Evolutionary conservation across 2,888 invertebrate genomes (phyloP).

Genomic region (Philereme transversata): DNA sequence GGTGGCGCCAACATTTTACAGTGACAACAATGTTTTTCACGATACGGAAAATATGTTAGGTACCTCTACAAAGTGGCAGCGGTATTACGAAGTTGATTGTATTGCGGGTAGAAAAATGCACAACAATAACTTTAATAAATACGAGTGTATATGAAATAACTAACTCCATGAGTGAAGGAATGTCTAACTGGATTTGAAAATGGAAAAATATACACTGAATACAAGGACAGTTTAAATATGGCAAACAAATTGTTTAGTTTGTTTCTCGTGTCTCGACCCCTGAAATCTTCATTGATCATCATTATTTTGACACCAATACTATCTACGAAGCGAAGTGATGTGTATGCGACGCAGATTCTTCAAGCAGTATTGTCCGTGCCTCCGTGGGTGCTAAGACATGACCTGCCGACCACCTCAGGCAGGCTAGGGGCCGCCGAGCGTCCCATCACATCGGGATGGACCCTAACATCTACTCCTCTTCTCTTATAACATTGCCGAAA

Average conservation of each 20-base stretch:
- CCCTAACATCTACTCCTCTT: constrained; percentile 57
- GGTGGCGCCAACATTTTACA: constrained; percentile 55
- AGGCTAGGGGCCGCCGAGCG: constrained; percentile 45
- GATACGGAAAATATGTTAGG: constrained; percentile 16
- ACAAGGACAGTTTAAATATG: no score
- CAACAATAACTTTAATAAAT: not conserved
- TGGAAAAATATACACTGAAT: constrained; percentile 2
- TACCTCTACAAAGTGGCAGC: constrained; percentile 6
- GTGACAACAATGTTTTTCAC: constrained; percentile 24
- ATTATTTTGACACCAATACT: constrained; percentile 77
- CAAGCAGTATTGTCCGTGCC: constrained; percentile 54
- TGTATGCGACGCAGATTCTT: constrained; percentile 41
- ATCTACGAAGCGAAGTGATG: constrained; percentile 58
- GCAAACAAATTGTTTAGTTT: no score
- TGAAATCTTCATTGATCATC: constrained; percentile 62
- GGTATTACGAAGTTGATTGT: not conserved
- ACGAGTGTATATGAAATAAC: no score
- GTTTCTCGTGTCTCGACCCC: constrained; percentile 46
- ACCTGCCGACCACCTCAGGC: constrained; percentile 50
- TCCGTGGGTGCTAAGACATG: constrained; percentile 55
- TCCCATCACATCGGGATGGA: constrained; percentile 69
- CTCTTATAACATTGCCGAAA: constrained; percentile 63
- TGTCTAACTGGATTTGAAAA: constrained; percentile 2
- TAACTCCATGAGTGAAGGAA: not conserved
- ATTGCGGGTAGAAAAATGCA: not conserved